Base-by-base conservation (phyloP, 1,140 invertebrate species). In the Drosophila arizonae region DNA sequence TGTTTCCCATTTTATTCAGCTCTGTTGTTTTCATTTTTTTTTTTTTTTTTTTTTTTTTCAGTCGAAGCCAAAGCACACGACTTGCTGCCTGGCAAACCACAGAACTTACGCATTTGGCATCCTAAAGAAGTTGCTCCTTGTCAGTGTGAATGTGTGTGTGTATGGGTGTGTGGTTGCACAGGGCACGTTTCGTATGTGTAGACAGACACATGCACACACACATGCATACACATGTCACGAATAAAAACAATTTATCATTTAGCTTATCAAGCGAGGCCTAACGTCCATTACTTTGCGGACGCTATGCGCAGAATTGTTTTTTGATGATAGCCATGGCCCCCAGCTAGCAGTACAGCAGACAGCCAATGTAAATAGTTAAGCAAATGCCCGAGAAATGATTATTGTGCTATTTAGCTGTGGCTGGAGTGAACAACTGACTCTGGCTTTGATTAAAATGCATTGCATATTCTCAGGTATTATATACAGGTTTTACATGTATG, bases 181-280 rank as follows among this genome's bases (percentile, higher is more conserved):
- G 24, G 36, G 39, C 55, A 62, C 65, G 64, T 72, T 57, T 68
- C 63, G 58, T 33, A 43, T 69, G 55, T 73, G 57, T 48, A 50
- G 36, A n/a, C 51, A 36, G 30, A 57, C 54, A 66, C 43, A 43
- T 11, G 15, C 33, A 58, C 39, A 52, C 51, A 61, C 60, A 76
- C 68, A 60, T 50, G 52, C 70, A 72, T 66, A 74, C 84, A 87
- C 84, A 87, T 87, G 84, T 87, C 84, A 87, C 84, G 84, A 88
- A 79, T 87, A 77, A 87, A 87, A 87, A 87, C 84, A 87, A 87
- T 87, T 87, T 87, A 88, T 87, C 84, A 87, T 87, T 87, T 80
- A 87, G 84, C 84, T 87, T 88, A 87, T 87, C 85, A 87, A 87
- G 79, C 77, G 54, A 79, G 79, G 84, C 84, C 84, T 88, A 84